Percentiles rank a stretch among this genome's conserved stretches.
phyloP scores from a whole-genome alignment of 1,140 invertebrate species.

The Triops cancriformis region DNA sequence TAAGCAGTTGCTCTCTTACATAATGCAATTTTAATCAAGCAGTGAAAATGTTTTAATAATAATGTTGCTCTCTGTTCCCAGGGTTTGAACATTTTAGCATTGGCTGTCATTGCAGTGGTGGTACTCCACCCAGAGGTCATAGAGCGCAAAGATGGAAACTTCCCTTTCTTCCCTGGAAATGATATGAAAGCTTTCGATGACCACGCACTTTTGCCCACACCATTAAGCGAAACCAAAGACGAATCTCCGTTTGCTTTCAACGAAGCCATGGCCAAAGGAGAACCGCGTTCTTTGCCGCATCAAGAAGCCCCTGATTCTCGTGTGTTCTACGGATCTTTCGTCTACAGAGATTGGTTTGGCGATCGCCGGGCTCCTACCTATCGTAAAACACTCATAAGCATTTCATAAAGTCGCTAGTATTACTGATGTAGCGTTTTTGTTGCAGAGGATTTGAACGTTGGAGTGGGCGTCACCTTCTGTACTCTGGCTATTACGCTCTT shows the following conservation, averaged over 20 bases:
- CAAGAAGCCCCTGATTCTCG: slow-evolving; percentile 1
- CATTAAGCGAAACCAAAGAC: slow-evolving; percentile 53
- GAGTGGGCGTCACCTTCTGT: slow-evolving; percentile 64
- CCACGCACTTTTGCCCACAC: slow-evolving; percentile 51
- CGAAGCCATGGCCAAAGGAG: background rate
- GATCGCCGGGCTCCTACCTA: slow-evolving; percentile 2
- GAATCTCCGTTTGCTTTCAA: slow-evolving; percentile 11
- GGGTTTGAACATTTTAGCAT: slow-evolving; percentile 59
- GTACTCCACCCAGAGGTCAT: slow-evolving; percentile 55
- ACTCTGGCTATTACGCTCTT: slow-evolving; percentile 67
- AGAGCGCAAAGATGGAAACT: slow-evolving; percentile 18
- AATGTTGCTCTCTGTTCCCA: slow-evolving; percentile 39
- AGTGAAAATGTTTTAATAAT: background rate
- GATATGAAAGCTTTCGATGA: slow-evolving; percentile 38
- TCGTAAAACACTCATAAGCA: background rate
- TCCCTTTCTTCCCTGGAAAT: slow-evolving; percentile 35
- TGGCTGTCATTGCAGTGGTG: slow-evolving; percentile 61
- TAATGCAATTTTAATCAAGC: background rate
- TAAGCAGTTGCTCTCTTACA: slow-evolving; percentile 41
- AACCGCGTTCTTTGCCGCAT: background rate
- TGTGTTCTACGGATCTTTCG: slow-evolving; percentile 20
- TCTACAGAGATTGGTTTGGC: slow-evolving; percentile 22
- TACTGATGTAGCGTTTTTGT: slow-evolving; percentile 31
- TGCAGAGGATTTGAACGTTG: slow-evolving; percentile 68
- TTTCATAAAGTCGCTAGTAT: slow-evolving; percentile 1